Conservation (phyloP, 2,113 vertebrate genomes). For the Hemibates koningsi region DNA sequence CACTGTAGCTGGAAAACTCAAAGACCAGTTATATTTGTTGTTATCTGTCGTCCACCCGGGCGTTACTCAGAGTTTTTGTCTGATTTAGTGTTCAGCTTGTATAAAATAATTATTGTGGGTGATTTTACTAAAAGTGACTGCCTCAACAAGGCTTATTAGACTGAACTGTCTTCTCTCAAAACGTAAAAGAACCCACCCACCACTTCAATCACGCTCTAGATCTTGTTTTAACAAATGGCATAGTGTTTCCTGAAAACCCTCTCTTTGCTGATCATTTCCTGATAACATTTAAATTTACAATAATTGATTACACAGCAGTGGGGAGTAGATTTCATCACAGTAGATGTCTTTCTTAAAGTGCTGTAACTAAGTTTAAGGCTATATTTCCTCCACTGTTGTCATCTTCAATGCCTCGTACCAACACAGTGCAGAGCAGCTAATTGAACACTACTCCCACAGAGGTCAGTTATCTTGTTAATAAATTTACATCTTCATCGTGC, state of each 20-base stretch:
- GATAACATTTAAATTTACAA: neutral
- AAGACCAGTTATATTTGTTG: neutral
- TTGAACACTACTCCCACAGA: neutral
- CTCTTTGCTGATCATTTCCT: neutral
- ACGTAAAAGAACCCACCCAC: neutral
- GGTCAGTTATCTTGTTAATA: neutral
- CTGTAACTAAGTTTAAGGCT: neutral
- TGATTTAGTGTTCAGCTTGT: neutral
- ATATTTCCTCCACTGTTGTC: neutral
- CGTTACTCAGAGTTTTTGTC: neutral
- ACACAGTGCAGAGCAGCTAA: neutral
- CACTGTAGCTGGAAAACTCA: neutral
- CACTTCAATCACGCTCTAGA: neutral
- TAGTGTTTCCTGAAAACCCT: neutral
- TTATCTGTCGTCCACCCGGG: neutral
- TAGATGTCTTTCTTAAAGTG: neutral
- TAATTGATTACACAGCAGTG: neutral
- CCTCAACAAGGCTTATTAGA: neutral
- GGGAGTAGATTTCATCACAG: neutral
- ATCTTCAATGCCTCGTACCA: neutral
- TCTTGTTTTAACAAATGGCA: neutral
- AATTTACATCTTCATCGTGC: neutral
- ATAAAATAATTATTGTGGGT: neutral
- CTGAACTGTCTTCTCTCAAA: neutral
- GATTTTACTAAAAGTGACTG: neutral